Base-by-base conservation (phyloP, 2,888 invertebrate genomes). In the Nipponacmea schrenckii region DNA sequence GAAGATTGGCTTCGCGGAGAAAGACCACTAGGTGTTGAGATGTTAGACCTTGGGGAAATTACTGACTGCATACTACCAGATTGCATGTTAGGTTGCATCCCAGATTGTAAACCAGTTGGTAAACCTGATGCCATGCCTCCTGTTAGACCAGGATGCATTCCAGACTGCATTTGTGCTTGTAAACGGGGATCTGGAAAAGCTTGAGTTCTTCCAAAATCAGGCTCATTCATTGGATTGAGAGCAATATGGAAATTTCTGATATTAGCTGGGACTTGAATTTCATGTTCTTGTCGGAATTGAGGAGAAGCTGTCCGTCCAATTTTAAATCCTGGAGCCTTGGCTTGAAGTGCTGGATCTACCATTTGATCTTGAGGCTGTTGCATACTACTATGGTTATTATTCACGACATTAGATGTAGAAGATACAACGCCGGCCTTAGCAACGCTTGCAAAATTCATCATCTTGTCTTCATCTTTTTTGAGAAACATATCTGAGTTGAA, bases 201-300 rank as follows among this genome's bases (percentile, higher is more conserved):
- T 45, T 79, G 76, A 20, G 75, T 74, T 63, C 79, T 70, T 26
- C 62, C 67, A 15, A 76, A 50, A 27, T 78, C 79, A 39, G 67
- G 48, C 24, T 79, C 67, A 56, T 67, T 67, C 45, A 62, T 64
- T n/a, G 70, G 44, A 15, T 73, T 65, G 46, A 69, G 46, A n/a
- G 50, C 39, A 70, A 80, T 77, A n/a, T 74, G 71, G 66, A 71
- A 72, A 56, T 64, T 67, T 66, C 96, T 92, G 89, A 96, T 96
- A 0, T 96, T 96, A 0, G 96, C 96, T 73, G 96, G 96, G 90
- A 96, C 96, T 64, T 95, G 93, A 5, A 67, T 67, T 26, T 77
- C 76, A 17, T 68, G 27, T 39, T 76, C 74, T 15, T 66, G 62
- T 27, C 62, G 72, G 46, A 72, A 75, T 24, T 74, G 77, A 26